Evolutionary conservation across 1,140 invertebrate species (phyloP).

Genomic region (Hetaerina americana): DNA sequence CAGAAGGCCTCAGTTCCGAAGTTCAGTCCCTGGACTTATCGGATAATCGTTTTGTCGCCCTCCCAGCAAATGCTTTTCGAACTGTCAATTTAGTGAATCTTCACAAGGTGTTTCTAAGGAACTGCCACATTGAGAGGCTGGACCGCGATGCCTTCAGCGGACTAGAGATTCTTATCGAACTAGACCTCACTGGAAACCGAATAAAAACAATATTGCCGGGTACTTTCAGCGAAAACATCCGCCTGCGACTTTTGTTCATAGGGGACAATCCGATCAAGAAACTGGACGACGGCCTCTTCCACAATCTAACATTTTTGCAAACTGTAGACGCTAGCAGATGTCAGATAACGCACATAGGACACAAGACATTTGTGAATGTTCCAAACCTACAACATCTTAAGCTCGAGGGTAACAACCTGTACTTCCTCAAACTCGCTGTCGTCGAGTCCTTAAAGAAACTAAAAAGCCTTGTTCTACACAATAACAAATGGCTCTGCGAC

Average conservation of each 20-base stretch:
- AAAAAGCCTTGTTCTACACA: slow-evolving; percentile 57
- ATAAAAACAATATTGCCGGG: slow-evolving; percentile 51
- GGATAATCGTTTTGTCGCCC: slow-evolving; percentile 49
- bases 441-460: slow-evolving; percentile 47
- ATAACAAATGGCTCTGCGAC: slow-evolving; percentile 81
- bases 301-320: slow-evolving; percentile 55
- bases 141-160: slow-evolving; percentile 58
- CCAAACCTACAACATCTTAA: slow-evolving; percentile 49
- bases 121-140: slow-evolving; percentile 55
- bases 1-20: slow-evolving; percentile 50
- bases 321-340: slow-evolving; percentile 65
- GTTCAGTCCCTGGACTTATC: slow-evolving; percentile 55
- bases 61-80: slow-evolving; percentile 54
- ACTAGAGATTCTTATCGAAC: slow-evolving; percentile 64
- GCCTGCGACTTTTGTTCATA: slow-evolving; percentile 52
- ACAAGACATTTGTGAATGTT: slow-evolving; percentile 55
- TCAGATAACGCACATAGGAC: slow-evolving; percentile 47
- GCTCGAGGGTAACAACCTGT: slow-evolving; percentile 56
- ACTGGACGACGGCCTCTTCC: slow-evolving; percentile 59
- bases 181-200: slow-evolving; percentile 68
- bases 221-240: slow-evolving; percentile 52
- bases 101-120: slow-evolving; percentile 60
- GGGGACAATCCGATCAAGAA: slow-evolving; percentile 57
- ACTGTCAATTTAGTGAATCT: slow-evolving; percentile 56
- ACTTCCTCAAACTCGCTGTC: slow-evolving; percentile 38